Evolutionary conservation across 2,797 vertebrate species (phyloP), one percentile per base, ranked within the genome.

Genomic region (Australoheros facetus): DNA sequence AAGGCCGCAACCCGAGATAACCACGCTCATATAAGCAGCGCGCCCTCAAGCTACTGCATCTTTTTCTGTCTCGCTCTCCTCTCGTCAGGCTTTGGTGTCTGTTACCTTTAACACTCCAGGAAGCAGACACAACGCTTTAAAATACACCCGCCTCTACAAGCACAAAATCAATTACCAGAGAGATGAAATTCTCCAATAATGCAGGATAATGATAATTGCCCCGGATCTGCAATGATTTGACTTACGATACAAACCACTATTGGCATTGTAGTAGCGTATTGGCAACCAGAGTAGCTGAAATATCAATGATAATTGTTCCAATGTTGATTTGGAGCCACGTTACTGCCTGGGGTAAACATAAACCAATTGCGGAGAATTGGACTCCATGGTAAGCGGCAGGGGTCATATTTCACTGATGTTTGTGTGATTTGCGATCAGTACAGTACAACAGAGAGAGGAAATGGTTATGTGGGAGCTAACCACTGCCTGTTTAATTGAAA

Each of bases 141-240:
- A 90, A 86, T 70, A 82, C 81, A 76, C 75, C 77, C 60, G 73
- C 78, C 74, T 78, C 85, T 70, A 74, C 37, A 54, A 85, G 83
- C 62, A 64, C 87, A 87, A 92, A 89, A 95, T 95, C 94, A 94
- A 94, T 95, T 91, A 90, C 84, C 82, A 79, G 83, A 84, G 75
- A 87, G 93, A 94, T 93, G 86, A 91, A 93, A 93, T 91, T 94
- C 91, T 91, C 90, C 72, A 77, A 93, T 94, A 94, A 91, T 76
- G 69, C 45, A 69, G 71, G 73, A 81, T 90, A 90, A 94, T 91
- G 87, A 90, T 91, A 93, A 95, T 93, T 90, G 89, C 83, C 85
- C 90, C 3, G 53, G 91, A 89, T 88, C 77, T 79, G 75, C 83
- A 88, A 81, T 82, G 89, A 93, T 93, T 90, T 84, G 91, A 81